phyloP scores from a whole-genome alignment of 2,797 vertebrate genomes.

The Merluccius polli region DNA sequence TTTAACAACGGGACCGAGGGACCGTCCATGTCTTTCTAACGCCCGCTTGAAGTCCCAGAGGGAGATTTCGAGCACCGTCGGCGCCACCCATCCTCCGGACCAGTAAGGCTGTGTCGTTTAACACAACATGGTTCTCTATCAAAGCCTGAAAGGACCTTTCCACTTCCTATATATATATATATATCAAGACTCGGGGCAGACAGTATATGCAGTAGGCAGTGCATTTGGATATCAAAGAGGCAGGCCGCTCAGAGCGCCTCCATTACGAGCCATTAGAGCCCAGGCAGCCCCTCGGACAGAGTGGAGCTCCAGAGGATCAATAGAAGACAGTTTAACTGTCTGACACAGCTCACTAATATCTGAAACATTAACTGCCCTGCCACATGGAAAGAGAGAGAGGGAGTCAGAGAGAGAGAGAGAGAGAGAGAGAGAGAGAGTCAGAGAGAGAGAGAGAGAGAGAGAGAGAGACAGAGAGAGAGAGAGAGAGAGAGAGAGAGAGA shows the following conservation, averaged over 20 bases:
- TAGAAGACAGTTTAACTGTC: conserved; percentile 75
- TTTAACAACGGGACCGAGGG: too few species aligned
- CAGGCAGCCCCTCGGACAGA: conserved; percentile 65
- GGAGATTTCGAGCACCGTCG: too few species aligned
- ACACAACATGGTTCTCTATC: conserved; percentile 20
- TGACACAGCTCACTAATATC: conserved; percentile 76
- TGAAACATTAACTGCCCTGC: conserved; percentile 70
- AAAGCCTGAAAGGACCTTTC: conserved; percentile 39
- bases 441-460: conserved; percentile 19
- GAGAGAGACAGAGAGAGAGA: not conserved
- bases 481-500: conserved; percentile 2
- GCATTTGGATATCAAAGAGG: conserved; percentile 63
- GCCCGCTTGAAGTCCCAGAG: too few species aligned
- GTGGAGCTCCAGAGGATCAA: conserved; percentile 65
- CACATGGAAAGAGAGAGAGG: conserved; percentile 40
- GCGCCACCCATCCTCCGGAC: not conserved
- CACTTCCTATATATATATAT: too few species aligned
- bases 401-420: conserved; percentile 47
- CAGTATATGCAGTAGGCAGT: conserved; percentile 51
- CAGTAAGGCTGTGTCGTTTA: not conserved
- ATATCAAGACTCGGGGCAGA: not conserved
- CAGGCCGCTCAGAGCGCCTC: conserved; percentile 49
- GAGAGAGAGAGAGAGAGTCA: conserved; percentile 22
- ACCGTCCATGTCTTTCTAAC: too few species aligned
- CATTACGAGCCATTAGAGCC: conserved; percentile 78